Conservation (phyloP, 2,113 vertebrate species). For the Epinephelus cyanopodus region DNA sequence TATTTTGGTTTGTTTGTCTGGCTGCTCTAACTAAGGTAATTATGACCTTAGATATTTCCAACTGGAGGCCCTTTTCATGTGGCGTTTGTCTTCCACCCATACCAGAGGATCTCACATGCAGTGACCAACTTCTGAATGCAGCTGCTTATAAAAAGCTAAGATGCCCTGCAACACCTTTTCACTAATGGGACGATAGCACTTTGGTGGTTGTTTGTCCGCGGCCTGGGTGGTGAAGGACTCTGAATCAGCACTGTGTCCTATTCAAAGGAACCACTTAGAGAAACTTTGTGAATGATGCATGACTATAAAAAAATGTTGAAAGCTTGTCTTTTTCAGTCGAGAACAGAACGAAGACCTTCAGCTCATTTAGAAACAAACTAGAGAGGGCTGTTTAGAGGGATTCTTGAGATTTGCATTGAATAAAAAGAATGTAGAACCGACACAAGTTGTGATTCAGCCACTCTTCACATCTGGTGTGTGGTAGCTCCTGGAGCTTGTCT, state of each 20-base stretch:
- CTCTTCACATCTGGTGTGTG: no score
- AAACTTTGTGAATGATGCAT: neutral
- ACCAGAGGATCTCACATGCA: neutral
- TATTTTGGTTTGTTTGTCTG: no score
- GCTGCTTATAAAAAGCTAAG: neutral
- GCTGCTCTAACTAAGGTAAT: no score
- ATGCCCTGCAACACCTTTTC: conserved; percentile 20
- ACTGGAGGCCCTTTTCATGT: neutral
- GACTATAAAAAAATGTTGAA: neutral
- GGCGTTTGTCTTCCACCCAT: neutral
- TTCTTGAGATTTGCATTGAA: no score
- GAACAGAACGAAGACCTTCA: neutral
- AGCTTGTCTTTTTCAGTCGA: neutral
- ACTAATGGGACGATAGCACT: conserved; percentile 26
- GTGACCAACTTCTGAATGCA: no score
- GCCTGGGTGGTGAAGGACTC: conserved; percentile 3
- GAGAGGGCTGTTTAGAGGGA: no score
- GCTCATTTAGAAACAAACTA: neutral
- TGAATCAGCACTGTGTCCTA: conserved; percentile 29
- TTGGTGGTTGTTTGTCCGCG: conserved; percentile 43
- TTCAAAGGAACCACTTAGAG: neutral
- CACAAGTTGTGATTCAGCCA: no score
- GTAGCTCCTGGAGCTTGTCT: no score
- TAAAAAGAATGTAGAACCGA: no score
- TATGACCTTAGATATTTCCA: neutral